These are phyloP conservation scores for Limnephilus marmoratus DNA, from an alignment of 2,888 invertebrate genomes.

Conservation along the genomic window DNA sequence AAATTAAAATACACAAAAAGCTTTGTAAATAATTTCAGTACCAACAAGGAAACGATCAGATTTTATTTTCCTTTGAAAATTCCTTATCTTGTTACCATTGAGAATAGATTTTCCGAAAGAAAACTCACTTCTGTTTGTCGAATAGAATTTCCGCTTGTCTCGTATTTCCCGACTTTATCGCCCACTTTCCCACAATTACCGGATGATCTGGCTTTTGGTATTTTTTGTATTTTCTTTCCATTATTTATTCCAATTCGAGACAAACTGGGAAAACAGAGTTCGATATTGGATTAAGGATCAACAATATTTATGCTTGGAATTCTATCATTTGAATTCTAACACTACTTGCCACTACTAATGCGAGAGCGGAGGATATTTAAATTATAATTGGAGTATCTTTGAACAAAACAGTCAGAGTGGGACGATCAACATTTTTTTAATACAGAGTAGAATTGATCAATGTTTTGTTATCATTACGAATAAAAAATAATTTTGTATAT, in stretches of 20 bases:
- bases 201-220: neutral
- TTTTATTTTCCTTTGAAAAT: neutral
- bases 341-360: neutral
- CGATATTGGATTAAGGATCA: neutral
- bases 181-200: neutral
- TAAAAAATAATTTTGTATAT: neutral
- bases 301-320: neutral
- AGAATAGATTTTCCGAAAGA: neutral
- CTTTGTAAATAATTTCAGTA: neutral
- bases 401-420: neutral
- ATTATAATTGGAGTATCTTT: neutral
- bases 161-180: neutral
- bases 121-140: neutral
- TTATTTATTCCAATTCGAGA: neutral
- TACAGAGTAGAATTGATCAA: neutral
- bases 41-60: neutral
- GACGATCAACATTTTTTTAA: neutral
- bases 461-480: neutral
- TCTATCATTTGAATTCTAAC: neutral
- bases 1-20: neutral
- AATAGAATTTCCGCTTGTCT: neutral
- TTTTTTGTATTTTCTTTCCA: neutral
- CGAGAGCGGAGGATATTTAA: neutral
- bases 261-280: neutral
- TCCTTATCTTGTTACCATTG: neutral